Conservation (phyloP, 2,797 vertebrate species). For the Acanthurus tractus region DNA sequence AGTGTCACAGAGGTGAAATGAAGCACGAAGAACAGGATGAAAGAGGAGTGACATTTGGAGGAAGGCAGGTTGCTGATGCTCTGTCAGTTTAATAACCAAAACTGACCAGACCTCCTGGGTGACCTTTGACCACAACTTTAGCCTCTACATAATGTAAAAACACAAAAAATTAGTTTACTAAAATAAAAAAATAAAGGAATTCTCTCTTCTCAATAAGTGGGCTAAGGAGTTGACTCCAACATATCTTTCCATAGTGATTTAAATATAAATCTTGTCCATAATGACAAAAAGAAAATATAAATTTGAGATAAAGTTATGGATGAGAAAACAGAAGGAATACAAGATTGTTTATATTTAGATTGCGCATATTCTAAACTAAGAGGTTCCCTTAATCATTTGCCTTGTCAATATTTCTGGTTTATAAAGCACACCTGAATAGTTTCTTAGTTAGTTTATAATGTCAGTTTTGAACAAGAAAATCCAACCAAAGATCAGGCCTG, state of each 20-base stretch:
- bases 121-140: background rate
- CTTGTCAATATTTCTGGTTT: background rate
- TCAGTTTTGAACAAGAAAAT: background rate
- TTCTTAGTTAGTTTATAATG: too few species aligned
- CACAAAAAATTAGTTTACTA: background rate
- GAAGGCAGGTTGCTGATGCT: constrained; percentile 33
- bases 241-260: too few species aligned
- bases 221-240: background rate
- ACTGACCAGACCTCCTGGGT: background rate
- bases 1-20: constrained; percentile 43
- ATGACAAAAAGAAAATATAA: too few species aligned
- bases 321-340: background rate
- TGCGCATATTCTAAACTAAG: background rate
- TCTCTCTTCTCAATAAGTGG: background rate
- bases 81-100: constrained; percentile 11
- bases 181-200: background rate
- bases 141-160: background rate
- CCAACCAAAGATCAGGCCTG: constrained; percentile 2
- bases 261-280: too few species aligned
- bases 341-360: background rate
- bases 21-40: constrained; percentile 50
- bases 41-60: constrained; percentile 68
- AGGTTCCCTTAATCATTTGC: background rate
- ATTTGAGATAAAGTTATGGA: too few species aligned
- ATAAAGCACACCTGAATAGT: background rate